Evolutionary conservation across 1,140 invertebrate species (phyloP), one percentile per base, ranked within the genome.

Genomic region (Zaprionus kolodkinae): DNA sequence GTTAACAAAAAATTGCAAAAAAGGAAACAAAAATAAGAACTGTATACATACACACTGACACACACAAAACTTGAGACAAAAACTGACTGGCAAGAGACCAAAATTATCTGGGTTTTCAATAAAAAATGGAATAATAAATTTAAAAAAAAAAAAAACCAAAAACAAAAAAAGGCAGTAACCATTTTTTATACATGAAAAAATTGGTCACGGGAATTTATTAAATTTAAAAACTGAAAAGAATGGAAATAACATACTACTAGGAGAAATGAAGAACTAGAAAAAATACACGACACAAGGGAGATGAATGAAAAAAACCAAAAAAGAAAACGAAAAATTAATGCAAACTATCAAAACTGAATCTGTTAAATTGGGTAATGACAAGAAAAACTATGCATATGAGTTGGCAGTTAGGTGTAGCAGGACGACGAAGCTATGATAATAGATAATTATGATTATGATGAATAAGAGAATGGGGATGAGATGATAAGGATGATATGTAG

Each of bases 101-200:
- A 90, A 90, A 90, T 82, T 86, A 90, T 91, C 87, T 90, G 86
- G 86, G 86, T 90, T 90, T 90, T 90, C 86, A 90, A 90, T 72
- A 85, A 74, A 72, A 73, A 68, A 33, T 63, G 65, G 52, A 65
- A 67, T 40, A 76, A 72, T 71, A 70, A 68, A 55, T 74, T 15
- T 33, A 80, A 72, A 70, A 17, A 59, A 40, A 83, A 78, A 81
- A 71, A 33, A 71, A 63, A 78, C 72, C 52, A 56, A 43, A 43
- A 67, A 76, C 55, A 67, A 15, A 45, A 45, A 69, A 76, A 64
- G 55, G 63, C 70, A 82, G 68, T 59, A 71, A 80, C 83, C 88
- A 87, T 81, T 88, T 88, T 88, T 85, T 89, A 85, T 78, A 80
- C 54, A 78, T 48, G 36, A 69, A 68, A 40, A 69, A 69, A 61